Evolutionary conservation across 1,140 invertebrate species (phyloP), one percentile per base, ranked within the genome.

Genomic region (Drosophila kurseongensis): DNA sequence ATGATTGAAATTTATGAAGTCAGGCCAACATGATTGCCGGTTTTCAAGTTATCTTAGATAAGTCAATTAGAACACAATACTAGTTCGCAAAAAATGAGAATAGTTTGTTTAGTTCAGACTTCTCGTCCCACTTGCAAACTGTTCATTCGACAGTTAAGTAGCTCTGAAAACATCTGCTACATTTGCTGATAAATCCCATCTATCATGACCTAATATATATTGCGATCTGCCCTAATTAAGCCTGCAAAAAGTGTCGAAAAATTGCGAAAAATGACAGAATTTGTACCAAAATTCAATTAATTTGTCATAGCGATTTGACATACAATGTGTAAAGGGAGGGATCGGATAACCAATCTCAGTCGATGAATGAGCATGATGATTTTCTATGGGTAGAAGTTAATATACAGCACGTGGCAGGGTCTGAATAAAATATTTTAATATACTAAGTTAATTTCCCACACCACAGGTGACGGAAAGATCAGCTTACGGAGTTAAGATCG

Each of bases 201-300:
- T 78, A 82, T 86, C 82, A 83, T 61, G 48, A 42, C 56, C 54
- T 52, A 52, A 82, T 82, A 73, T 57, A 72, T 82, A 78, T 88
- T 82, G 61, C 3, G 50, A 72, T 75, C 55, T 56, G n/a, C 36
- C 68, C 48, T 78, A 86, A 78, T 82, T 42, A 61, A 45, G 41
- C 18, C 44, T 48, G 51, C 36, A 74, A 50, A 73, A 63, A 44
- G 40, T 65, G 74, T 68, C 56, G 54, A 68, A 48, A 66, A 74
- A 80, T 55, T 23, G 16, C 56, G 27, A 38, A 88, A 90, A 86
- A 77, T 73, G 63, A 38, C 47, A 9, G 59, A 75, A 80, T 79
- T 77, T 60, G 76, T 74, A 74, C 16, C 80, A 35, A 75, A 83
- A 72, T 75, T 62, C 73, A 86, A 91, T 91, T 80, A 88, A 91